Evolutionary conservation across 2,113 vertebrate species (phyloP).

Genomic region (Mungos mungo): DNA sequence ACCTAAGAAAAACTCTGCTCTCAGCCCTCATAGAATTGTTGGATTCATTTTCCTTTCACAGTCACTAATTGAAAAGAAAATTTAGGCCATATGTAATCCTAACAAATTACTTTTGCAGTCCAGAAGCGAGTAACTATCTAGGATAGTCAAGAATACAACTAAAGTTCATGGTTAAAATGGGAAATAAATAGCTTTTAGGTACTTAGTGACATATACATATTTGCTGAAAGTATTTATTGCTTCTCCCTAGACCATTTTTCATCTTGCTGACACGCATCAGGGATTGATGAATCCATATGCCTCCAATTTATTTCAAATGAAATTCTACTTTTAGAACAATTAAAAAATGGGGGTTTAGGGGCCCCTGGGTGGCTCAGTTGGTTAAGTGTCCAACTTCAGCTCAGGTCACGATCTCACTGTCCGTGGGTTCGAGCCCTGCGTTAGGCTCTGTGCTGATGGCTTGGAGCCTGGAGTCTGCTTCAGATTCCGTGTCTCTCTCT

Average conservation of each 20-base stretch:
- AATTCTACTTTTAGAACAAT: not conserved
- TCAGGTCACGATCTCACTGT: no score
- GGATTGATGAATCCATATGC: not conserved
- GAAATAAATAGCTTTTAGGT: conserved; percentile 14
- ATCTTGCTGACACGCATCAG: not conserved
- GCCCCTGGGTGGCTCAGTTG: no score
- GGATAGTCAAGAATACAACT: not conserved
- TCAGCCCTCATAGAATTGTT: not conserved
- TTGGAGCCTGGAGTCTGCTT: no score
- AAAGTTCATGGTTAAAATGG: conserved; percentile 28
- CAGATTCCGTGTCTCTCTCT: no score
- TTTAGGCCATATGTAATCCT: not conserved
- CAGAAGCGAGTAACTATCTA: conserved; percentile 15
- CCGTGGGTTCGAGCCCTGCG: no score
- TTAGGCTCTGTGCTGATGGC: no score
- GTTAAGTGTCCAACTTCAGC: no score
- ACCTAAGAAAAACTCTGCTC: not conserved
- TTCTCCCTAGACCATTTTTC: not conserved
- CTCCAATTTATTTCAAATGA: not conserved
- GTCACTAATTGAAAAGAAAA: not conserved
- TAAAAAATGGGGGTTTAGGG: not conserved
- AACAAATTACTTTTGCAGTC: not conserved
- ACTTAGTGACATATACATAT: not conserved
- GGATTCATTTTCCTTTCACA: not conserved
- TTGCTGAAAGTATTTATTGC: conserved; percentile 10